Percentiles rank a stretch among this genome's conserved stretches.
Evolutionary conservation across 2,113 vertebrate species (phyloP).

Genomic region (Macrotus californicus): DNA sequence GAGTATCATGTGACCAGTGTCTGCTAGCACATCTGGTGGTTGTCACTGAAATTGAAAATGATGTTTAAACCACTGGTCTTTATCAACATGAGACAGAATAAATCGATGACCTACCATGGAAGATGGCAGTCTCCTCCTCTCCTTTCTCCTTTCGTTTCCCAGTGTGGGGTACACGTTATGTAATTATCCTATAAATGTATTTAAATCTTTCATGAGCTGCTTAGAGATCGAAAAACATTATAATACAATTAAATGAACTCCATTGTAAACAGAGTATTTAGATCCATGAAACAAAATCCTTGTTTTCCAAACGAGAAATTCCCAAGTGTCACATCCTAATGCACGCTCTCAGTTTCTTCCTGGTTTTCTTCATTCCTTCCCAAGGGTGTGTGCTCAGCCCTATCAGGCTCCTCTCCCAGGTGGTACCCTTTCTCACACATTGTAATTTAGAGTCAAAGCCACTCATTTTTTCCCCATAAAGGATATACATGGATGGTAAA

Average conservation of each 20-base stretch:
- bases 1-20: background rate
- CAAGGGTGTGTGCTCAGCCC: background rate
- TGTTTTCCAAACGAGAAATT: conserved; percentile 2
- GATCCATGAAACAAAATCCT: background rate
- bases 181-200: background rate
- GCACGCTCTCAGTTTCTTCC: background rate
- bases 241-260: background rate
- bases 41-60: background rate
- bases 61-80: background rate
- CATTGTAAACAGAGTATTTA: background rate
- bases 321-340: background rate
- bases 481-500: background rate
- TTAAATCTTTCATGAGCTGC: background rate
- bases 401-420: background rate
- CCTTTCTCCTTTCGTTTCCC: background rate
- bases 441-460: background rate
- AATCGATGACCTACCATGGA: background rate
- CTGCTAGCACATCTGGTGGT: background rate
- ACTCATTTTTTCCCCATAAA: background rate
- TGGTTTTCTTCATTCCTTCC: background rate
- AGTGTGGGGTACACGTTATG: background rate
- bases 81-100: background rate
- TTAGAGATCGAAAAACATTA: background rate
- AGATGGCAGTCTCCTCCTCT: background rate
- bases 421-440: background rate